Evolutionary conservation across 1,140 invertebrate genomes (phyloP), one percentile per base, ranked within the genome.

Genomic region (Melitaea cinxia): DNA sequence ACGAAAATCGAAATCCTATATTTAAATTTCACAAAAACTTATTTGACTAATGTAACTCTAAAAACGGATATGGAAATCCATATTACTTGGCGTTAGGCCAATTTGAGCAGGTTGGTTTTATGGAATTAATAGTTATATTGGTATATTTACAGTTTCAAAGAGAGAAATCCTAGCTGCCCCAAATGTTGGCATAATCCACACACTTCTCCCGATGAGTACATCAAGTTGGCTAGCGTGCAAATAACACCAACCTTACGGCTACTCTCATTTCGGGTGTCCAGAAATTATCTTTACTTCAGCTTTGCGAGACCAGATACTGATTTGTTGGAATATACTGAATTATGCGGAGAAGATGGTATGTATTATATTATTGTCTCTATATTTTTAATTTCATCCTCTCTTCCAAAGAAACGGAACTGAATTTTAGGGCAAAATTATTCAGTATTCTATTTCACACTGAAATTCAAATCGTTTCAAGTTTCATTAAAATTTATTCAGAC

Each of bases 211-310:
- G 37, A 68, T 7, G 59, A 70, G 4, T 35, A 65, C 21, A 78
- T 84, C 42, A 84, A 83, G 21, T 56, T 87, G 23, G 84, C 80
- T 5, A 68, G 54, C 6, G 67, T 80, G 12, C 64, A 58, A 4
- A 39, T 85, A 5, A 78, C 80, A 0, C 81, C 79, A 0, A 74
- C 26, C 0, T 56, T 85, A 0, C 70, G 54, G 21, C 69, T 87
- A 0, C 72, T 87, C 0, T 82, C 82, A 4, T 87, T 83, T 19
- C 68, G 84, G 14, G 80, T 83, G 0, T 85, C 82, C 1, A 82
- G 72, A 33, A 87, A 87, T 57, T 82, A 62, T 17, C 58, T 85
- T 0, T 83, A 85, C 65, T 78, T 83, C 26, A 82, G 73, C 64
- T 80, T 85, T 12, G 84, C 81, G 0, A 80, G 68, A 54, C 78